phyloP scores from a whole-genome alignment of 1,140 invertebrate species.

The Nebria ingens region DNA sequence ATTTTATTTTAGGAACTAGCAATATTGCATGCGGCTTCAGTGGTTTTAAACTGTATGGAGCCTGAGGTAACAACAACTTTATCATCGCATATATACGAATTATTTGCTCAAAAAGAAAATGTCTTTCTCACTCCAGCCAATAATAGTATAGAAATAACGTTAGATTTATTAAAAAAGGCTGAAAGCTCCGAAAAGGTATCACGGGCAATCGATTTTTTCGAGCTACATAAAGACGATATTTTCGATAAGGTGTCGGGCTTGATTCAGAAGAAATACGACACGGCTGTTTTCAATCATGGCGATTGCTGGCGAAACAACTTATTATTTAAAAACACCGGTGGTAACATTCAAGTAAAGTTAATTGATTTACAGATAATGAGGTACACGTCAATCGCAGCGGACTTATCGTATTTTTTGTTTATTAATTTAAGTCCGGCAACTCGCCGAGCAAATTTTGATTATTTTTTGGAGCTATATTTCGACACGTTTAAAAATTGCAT shows the following conservation, averaged over 20 bases:
- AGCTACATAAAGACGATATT: background rate
- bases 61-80: background rate
- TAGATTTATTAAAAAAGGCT: background rate
- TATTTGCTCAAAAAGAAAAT: too few relatives aligned
- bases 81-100: too few relatives aligned
- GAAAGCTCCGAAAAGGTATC: background rate
- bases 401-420: background rate
- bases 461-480: background rate
- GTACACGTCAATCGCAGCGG: background rate
- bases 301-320: background rate
- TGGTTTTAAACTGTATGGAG: background rate
- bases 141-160: background rate
- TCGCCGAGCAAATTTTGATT: background rate
- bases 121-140: too few relatives aligned
- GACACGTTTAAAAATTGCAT: background rate
- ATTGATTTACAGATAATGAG: conserved; percentile 1
- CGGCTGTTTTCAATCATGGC: background rate
- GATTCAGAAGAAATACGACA: background rate
- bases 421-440: background rate
- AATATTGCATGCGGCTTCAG: background rate
- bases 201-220: background rate
- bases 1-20: conserved; percentile 1
- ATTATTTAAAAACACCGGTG: background rate
- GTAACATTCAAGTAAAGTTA: background rate
- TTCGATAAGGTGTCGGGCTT: background rate